Conservation (phyloP, 2,113 vertebrate genomes). For the Heterochromis multidens region DNA sequence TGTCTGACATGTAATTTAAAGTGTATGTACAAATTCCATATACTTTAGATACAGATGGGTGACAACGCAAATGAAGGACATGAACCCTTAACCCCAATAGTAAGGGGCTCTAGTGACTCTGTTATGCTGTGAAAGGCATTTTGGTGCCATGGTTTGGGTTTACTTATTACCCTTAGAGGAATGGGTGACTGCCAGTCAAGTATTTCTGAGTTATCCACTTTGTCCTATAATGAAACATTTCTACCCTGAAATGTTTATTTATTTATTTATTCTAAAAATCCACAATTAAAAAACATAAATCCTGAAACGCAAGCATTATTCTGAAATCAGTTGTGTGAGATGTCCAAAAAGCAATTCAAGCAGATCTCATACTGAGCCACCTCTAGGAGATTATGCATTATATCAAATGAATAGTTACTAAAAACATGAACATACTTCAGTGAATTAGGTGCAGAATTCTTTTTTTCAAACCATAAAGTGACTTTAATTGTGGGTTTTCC, state of each 20-base stretch:
- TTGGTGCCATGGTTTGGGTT: no score
- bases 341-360: not conserved
- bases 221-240: not conserved
- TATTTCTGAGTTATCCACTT: not conserved
- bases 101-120: no score
- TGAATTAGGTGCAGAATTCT: no score
- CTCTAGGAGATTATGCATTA: not conserved
- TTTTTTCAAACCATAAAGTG: no score
- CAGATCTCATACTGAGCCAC: not conserved
- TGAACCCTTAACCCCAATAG: no score
- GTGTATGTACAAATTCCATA: no score
- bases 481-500: no score
- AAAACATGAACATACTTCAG: not conserved
- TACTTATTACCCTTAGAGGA: no score
- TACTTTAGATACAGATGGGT: no score
- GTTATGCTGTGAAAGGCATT: not conserved
- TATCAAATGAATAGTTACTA: not conserved
- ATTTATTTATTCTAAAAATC: not conserved
- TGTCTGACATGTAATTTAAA: no score
- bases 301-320: fast-evolving
- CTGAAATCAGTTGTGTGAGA: not conserved
- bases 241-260: not conserved
- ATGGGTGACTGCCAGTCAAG: not conserved
- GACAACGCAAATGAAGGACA: not conserved
- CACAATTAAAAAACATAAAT: not conserved